Conservation (phyloP, 1,140 invertebrate genomes). For the Dreissena rostriformis region DNA sequence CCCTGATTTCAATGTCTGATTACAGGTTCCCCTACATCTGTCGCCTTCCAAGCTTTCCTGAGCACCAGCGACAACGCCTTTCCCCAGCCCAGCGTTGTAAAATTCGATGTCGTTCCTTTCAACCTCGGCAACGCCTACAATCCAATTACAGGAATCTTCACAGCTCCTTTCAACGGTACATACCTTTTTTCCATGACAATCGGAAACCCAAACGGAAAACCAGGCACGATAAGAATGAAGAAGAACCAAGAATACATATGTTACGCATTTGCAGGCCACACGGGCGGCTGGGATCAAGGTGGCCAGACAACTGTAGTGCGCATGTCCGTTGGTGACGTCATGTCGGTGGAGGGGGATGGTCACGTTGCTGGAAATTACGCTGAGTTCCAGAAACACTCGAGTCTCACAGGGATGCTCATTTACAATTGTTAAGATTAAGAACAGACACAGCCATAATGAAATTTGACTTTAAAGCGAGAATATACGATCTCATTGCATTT, state of each 20-base stretch:
- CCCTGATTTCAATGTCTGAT: no score
- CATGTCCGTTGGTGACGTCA: neutral
- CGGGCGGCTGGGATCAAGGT: constrained; percentile 23
- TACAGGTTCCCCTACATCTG: no score
- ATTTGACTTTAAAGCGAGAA: no score
- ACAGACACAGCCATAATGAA: no score
- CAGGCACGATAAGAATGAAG: neutral
- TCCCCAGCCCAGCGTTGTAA: neutral
- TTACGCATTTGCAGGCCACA: constrained; percentile 33
- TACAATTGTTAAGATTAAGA: no score
- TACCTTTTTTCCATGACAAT: constrained; percentile 25
- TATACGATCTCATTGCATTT: no score
- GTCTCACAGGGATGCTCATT: no score
- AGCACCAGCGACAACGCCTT: no score
- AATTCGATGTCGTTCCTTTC: constrained; percentile 15
- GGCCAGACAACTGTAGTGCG: constrained; percentile 10
- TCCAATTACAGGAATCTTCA: neutral
- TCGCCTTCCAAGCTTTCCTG: no score
- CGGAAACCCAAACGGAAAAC: neutral
- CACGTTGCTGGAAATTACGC: no score
- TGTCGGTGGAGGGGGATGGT: no score
- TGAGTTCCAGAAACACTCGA: no score
- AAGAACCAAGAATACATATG: constrained; percentile 1
- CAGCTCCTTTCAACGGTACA: constrained; percentile 9
- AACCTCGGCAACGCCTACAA: constrained; percentile 33